Evolutionary conservation across 2,888 invertebrate species (phyloP), one percentile per base, ranked within the genome.

Genomic region (Parnassius smintheus): DNA sequence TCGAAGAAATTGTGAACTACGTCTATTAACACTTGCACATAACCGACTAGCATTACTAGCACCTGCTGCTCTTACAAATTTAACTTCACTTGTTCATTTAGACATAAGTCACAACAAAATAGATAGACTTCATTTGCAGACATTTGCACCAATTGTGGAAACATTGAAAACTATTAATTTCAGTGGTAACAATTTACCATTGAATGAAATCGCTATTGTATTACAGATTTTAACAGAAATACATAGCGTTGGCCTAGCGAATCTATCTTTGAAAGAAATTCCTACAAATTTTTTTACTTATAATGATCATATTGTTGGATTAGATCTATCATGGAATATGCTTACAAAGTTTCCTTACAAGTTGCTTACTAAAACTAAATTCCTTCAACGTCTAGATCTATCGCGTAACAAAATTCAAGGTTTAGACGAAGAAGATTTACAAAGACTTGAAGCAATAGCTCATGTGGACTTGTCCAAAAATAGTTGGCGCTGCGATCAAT

Each of bases 91-190:
- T 63, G 88, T 91, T 65, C 94, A 94, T 72, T 86, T 97, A 68
- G 96, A 96, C 82, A 92, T 97, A 65, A 94, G 96, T 68, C 94
- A 95, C 81, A 96, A 96, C 80, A 95, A 95, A 83, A 91, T 96
- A 70, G 94, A 94, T 72, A 92, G 93, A 59, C 92, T 96, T 66
- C 95, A 95, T 76, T 86, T 93, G 49, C 90, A 92, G 67, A 92
- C 93, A 0, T 93, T 95, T 71, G 89, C 92, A 13, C 93, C 94
- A 1, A 81, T 94, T 0, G 93, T 94, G 9, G 93, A 94, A 67
- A 93, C 93, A 52, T 83, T 96, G 61, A 92, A 92, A 76, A 93
- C 91, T 56, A 91, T 96, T 18, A 93, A 94, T 75, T 93, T 96
- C 55, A 95, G 96, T 72, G 95, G 95, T 8, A 96, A 96, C 73